Conservation (phyloP, 2,113 vertebrate genomes). For the Ahaetulla prasina region DNA sequence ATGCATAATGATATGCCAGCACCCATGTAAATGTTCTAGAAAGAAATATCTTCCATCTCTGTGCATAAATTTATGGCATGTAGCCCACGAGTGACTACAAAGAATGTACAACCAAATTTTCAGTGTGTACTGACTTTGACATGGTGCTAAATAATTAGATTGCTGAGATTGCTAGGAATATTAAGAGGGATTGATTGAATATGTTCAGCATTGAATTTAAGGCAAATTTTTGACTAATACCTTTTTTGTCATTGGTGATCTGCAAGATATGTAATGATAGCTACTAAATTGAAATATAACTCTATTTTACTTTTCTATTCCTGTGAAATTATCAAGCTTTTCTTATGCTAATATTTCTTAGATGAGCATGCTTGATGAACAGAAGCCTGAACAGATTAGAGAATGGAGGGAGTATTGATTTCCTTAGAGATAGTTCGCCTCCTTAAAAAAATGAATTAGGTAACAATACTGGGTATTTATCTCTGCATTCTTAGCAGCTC, state of each 20-base stretch:
- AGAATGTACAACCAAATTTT: constrained; percentile 47
- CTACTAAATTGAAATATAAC: constrained; percentile 53
- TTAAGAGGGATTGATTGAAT: not conserved
- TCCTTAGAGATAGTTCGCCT: not conserved
- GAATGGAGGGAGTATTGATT: not conserved
- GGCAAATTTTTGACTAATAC: not conserved
- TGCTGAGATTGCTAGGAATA: not conserved
- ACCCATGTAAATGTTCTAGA: not conserved
- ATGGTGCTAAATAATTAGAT: constrained; percentile 81
- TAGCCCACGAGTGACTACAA: not conserved
- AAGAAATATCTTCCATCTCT: not conserved
- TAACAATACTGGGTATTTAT: not conserved
- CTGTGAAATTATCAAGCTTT: constrained; percentile 25
- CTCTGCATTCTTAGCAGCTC: not conserved
- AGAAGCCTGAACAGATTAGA: not conserved
- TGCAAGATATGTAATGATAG: constrained; percentile 34
- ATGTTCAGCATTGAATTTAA: not conserved
- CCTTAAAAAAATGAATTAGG: constrained; percentile 6
- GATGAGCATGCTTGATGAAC: not conserved
- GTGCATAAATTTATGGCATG: not conserved
- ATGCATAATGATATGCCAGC: constrained; percentile 7
- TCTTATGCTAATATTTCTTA: not conserved
- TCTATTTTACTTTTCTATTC: constrained; percentile 41
- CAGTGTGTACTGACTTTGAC: constrained; percentile 55
- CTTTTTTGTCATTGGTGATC: too few relatives aligned